Base-by-base conservation (phyloP, 1,140 invertebrate genomes). In the Diachasma alloeum region DNA sequence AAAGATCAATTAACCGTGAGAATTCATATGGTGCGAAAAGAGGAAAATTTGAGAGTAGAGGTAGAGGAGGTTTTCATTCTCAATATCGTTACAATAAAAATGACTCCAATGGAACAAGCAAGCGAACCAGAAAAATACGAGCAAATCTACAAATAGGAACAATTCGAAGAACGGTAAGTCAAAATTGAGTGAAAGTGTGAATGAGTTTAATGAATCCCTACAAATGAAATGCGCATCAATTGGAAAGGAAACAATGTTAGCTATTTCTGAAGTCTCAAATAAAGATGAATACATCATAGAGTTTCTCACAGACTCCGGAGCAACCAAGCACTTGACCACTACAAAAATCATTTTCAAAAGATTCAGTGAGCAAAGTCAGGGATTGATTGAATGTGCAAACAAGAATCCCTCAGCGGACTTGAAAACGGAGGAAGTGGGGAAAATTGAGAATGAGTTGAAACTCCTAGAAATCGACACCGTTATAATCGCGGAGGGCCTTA, bases 291-390 rank as follows among this genome's bases (percentile, higher is more conserved):
- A n/a, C n/a, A n/a, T n/a, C n/a, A n/a, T n/a, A n/a, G 39, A 42
- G 39, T 42, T 42, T 11, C 39, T 42, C 5, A 11, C 39, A 15
- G 79, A 79, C 74, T 82, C 79, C 11, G 76, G 73, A n/a, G 74
- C 75, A 6, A 79, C 78, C 17, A 75, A 78, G 15, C 80, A 81
- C 37, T 36, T 79, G 9, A 53, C 73, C 9, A 78, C 77, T 53
- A 75, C 71, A 10, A 77, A 73, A 37, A n/a, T 78, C 4, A 69
- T 79, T 26, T 75, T 80, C 24, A 79, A 77, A 37, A 56, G 72
- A 13, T 78, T 82, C 48, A 44, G 76, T 53, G 31, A 70, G 11
- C 53, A 22, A 15, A 26, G 44, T 48, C 13, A 37, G n/a, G 72
- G 53, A 53, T 36, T 71, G 22, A 76, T 81, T 46, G 48, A 74